phyloP scores from a whole-genome alignment of 37 sponge, comb jelly and placozoan genomes.

The Hexactinellida sp. region DNA sequence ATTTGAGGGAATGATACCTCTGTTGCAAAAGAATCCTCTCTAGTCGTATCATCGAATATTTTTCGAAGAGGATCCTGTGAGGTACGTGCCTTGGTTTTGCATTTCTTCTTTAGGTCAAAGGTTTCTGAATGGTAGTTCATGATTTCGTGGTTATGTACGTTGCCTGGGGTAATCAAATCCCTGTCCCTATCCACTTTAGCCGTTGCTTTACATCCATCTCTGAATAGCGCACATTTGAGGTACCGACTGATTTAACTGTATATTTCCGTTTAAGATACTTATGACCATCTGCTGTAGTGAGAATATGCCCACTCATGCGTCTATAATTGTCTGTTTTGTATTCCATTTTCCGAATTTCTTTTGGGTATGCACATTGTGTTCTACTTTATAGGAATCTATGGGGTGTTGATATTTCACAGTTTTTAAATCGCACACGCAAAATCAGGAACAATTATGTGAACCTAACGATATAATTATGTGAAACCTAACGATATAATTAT shows the following conservation, averaged over 20 bases:
- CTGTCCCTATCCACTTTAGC: neutral
- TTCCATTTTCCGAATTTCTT: neutral
- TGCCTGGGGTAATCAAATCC: neutral
- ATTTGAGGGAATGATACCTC: neutral
- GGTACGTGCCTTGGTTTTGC: neutral
- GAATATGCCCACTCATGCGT: neutral
- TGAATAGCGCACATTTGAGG: neutral
- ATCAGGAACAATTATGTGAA: neutral
- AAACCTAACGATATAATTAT: too few relatives aligned
- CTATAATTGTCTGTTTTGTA: neutral
- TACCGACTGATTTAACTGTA: neutral
- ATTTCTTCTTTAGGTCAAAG: neutral
- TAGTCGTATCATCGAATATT: neutral
- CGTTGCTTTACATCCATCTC: neutral
- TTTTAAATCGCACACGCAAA: neutral
- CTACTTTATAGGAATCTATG: neutral
- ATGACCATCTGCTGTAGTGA: neutral
- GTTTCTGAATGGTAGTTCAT: neutral
- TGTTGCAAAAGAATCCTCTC: neutral
- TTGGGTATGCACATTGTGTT: neutral
- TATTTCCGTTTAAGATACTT: neutral
- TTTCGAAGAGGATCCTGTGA: neutral
- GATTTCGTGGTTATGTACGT: neutral
- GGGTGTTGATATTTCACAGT: neutral
- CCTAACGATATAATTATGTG: neutral